Evolutionary conservation across 2,797 vertebrate species (phyloP).

Genomic region (Hoplostethus mediterraneus): DNA sequence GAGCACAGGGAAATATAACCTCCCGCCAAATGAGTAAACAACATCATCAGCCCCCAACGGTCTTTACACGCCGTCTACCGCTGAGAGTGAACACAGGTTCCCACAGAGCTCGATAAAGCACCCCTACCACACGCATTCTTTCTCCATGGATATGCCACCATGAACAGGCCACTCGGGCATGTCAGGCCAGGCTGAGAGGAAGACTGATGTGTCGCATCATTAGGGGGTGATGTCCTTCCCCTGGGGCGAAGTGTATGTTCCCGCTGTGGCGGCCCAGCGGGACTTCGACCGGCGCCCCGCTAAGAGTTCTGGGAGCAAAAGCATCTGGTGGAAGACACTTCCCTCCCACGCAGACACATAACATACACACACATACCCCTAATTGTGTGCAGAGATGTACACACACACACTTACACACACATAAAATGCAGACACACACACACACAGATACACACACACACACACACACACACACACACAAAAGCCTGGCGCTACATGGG

Average conservation of each 20-base stretch:
- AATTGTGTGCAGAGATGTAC: background rate
- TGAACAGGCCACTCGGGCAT: constrained; percentile 75
- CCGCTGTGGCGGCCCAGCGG: constrained; percentile 76
- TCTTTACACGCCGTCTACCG: constrained; percentile 64
- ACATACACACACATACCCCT: no score
- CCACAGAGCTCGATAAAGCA: constrained; percentile 81
- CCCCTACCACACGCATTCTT: constrained; percentile 77
- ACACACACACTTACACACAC: constrained; percentile 26
- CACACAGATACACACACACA: background rate
- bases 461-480: constrained; percentile 49
- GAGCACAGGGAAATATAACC: constrained; percentile 50
- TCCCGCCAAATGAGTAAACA: constrained; percentile 67
- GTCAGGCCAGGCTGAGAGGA: constrained; percentile 74
- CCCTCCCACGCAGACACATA: constrained; percentile 46
- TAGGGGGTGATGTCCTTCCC: constrained; percentile 61
- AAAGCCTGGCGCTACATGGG: constrained; percentile 70
- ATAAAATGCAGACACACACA: background rate
- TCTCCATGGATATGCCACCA: constrained; percentile 76
- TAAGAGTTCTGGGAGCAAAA: constrained; percentile 81
- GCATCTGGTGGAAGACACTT: constrained; percentile 79
- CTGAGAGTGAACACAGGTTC: constrained; percentile 78
- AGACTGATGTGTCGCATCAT: constrained; percentile 79
- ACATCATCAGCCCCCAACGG: constrained; percentile 67
- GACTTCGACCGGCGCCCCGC: constrained; percentile 77
- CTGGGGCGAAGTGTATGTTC: constrained; percentile 75